Evolutionary conservation across 2,113 vertebrate species (phyloP), one percentile per base, ranked within the genome.

Genomic region (Dascyllus trimaculatus): DNA sequence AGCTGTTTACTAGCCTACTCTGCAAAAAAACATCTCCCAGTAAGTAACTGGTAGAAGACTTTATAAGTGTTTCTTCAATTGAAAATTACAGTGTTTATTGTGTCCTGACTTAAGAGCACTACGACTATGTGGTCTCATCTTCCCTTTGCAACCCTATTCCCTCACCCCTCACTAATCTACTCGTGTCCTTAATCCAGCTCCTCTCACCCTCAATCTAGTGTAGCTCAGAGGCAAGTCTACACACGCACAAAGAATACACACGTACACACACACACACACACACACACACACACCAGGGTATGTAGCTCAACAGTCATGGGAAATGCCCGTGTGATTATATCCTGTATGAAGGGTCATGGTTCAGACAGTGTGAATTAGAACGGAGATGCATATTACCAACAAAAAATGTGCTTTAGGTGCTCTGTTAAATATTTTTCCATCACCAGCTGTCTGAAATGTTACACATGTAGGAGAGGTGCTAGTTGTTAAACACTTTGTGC

Each of bases 161-260:
- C 67, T 43, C 49, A 59, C 29, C 9, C 60, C 29, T 17, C 72
- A 14, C 54, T 90, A 72, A 86, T 86, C 84, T 74, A 71, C 76
- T 83, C 71, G 18, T 43, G 67, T 76, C 68, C 77, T 81, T 83
- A 74, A 87, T 83, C 84, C 81, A 82, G 68, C 19, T 57, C 52
- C 65, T 74, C 73, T 81, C 22, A 15, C 52, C 32, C 52, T 74
- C 35, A 4, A 78, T 66, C 75, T 63, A 79, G 62, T 73, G 29
- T 19, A 51, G 84, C 68, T 60, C 66, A 59, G 24, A 62, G 52
- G 61, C 78, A 80, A 43, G 78, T 77, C 71, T 24, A 72, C 61
- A 84, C 65, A 69, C 6, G 35, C 24, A 11, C n/a, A 29, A 29
- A 29, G 29, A 29, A 29, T 29, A 5, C 29, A 29, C 29, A 29